Base-by-base conservation (phyloP, 30 jellyfish, hydroid and myxozoan species). In the Nemopilema nomurai region DNA sequence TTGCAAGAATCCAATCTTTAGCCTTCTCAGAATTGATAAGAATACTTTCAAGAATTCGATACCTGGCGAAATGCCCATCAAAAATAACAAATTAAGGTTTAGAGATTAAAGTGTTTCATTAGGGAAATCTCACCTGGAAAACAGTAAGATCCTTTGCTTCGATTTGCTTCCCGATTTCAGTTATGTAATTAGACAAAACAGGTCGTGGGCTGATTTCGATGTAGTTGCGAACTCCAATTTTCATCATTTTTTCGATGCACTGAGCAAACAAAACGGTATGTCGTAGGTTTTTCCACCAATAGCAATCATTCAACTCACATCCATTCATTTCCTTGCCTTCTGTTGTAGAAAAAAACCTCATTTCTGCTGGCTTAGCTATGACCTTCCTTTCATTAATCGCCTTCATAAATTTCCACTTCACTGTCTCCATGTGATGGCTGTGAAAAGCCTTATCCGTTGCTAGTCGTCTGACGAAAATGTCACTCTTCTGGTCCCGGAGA, bases 131-230 rank as follows among this genome's bases (percentile, higher is more conserved):
- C 27, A 84, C 81, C 89, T 65, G 89, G 4, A 80, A 28, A 8
- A 84, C 86, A 7, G 80, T 21, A n/a, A 63, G 21, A 27, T 84
- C 93, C 41, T 74, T 77, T 16, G 49, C 29, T 19, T 65, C 84
- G 26, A 49, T 51, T 27, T 72, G 73, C 74, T 84, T 64, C 51
- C 80, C 83, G 17, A 84, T 84, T 25, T 31, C 80, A 27, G 32
- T 52, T 21, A 84, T 27, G 57, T 84, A 84, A 50, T 73, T 71
- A 6, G 81, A 71, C 7, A 84, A n/a, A 0, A 84, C 87, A 29
- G 93, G 93, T 9, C 93, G 64, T 18, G 93, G 93, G 13, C 87
- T 72, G 33, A 84, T 63, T 62, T 84, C 93, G 29, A 84, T 49
- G 25, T 51, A 62, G 0, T 30, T 29, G 21, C 71, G 80, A 20